Evolutionary conservation across 2,113 vertebrate genomes (phyloP).

Genomic region (Lophura nycthemera): DNA sequence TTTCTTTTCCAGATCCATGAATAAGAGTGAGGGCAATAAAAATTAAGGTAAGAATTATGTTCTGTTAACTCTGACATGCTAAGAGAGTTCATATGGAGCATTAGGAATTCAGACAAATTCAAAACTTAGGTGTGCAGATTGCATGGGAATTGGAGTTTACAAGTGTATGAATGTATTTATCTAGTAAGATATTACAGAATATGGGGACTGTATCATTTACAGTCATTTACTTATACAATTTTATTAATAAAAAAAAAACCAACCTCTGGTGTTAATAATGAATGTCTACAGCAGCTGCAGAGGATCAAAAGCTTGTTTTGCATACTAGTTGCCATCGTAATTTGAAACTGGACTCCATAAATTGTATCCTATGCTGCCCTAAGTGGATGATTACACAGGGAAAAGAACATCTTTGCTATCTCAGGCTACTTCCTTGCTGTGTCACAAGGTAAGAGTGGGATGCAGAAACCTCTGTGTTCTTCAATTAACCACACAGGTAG

Average conservation of each 20-base stretch:
- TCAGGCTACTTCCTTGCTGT: neutral
- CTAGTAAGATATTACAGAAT: neutral
- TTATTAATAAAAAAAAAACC: neutral
- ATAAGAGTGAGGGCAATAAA: neutral
- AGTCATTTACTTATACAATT: neutral
- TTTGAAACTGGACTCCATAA: neutral
- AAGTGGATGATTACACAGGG: neutral
- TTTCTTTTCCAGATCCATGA: neutral
- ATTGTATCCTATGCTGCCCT: neutral
- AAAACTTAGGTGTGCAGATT: fast-evolving
- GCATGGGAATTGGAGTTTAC: neutral
- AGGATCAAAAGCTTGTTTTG: neutral
- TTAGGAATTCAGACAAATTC: neutral
- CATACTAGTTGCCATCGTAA: neutral
- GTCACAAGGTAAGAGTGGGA: too few relatives aligned
- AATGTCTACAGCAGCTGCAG: neutral
- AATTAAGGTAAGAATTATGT: neutral
- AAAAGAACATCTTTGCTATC: neutral
- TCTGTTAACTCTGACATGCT: neutral
- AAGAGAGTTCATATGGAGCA: neutral
- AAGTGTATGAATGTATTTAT: neutral
- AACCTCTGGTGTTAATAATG: fast-evolving
- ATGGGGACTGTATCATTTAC: neutral
- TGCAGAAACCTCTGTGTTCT: neutral
- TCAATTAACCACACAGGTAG: neutral